A percentile compares a stretch with the other conserved stretches of the same genome.
Evolutionary conservation across 2,797 vertebrate species (phyloP).

Genomic region (Darevskia mixta): DNA sequence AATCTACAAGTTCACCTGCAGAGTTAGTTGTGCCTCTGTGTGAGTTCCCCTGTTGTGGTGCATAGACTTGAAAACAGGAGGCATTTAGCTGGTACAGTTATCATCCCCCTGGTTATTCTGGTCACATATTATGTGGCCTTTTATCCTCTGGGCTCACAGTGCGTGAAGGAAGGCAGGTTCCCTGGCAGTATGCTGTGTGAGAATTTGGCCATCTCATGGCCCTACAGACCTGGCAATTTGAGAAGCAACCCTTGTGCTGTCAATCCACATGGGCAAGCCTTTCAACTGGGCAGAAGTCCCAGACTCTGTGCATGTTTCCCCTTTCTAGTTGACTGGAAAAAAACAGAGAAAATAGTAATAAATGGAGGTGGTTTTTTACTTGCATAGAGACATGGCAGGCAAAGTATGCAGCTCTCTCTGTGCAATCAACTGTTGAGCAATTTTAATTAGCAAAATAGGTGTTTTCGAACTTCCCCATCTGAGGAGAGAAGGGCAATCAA

Average conservation of each 20-base stretch:
- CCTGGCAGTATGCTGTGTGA: background rate
- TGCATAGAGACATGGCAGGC: background rate
- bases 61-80: background rate
- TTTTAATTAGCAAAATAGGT: background rate
- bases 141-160: background rate
- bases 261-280: background rate
- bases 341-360: background rate
- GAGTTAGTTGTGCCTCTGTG: background rate
- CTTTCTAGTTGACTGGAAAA: background rate
- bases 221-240: background rate
- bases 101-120: background rate
- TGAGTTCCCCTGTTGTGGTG: background rate
- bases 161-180: background rate
- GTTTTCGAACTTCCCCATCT: background rate
- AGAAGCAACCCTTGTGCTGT: background rate
- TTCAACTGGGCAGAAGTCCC: background rate
- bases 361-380: background rate
- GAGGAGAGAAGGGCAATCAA: background rate
- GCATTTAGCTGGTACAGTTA: background rate
- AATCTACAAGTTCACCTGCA: background rate
- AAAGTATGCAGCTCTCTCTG: background rate
- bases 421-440: background rate
- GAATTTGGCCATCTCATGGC: background rate
- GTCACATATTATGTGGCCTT: background rate
- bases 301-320: background rate